These are phyloP conservation scores for Falco cherrug DNA, from an alignment of 2,797 vertebrate species.

Conservation along the genomic window DNA sequence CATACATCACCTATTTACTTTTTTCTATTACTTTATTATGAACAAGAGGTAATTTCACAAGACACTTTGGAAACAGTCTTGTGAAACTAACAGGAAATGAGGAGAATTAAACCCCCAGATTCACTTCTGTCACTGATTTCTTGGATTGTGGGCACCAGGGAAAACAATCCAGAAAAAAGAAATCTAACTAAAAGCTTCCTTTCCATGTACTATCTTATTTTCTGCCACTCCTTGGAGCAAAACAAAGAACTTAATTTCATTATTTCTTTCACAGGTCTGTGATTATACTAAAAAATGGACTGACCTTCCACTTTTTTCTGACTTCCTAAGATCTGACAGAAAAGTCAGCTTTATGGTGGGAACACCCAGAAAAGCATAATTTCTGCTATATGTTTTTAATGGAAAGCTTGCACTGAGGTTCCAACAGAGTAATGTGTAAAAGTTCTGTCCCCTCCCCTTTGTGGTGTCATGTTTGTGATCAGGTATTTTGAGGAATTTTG, in stretches of 20 bases:
- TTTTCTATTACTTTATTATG: background rate
- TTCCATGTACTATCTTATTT: background rate
- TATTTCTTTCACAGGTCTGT: background rate
- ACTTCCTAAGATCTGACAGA: background rate
- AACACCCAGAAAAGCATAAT: slow-evolving; percentile 6
- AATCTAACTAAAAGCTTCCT: background rate
- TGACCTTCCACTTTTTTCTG: background rate
- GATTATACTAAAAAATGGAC: background rate
- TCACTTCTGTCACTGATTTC: background rate
- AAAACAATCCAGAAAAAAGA: background rate
- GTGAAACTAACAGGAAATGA: background rate
- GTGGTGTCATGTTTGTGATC: background rate
- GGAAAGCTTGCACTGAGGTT: slow-evolving; percentile 21
- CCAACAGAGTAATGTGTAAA: background rate
- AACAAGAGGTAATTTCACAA: background rate
- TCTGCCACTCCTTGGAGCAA: background rate
- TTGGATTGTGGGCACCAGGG: background rate
- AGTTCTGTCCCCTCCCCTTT: background rate
- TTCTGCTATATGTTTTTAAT: slow-evolving; percentile 24
- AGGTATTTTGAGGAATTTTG: slow-evolving; percentile 23
- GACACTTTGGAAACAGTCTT: background rate
- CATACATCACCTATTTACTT: background rate
- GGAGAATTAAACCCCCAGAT: background rate
- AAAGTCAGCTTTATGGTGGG: background rate
- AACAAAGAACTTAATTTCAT: background rate